These are phyloP conservation scores for Brenthis hecate DNA, from an alignment of 2,888 invertebrate genomes.

Conservation along the genomic window DNA sequence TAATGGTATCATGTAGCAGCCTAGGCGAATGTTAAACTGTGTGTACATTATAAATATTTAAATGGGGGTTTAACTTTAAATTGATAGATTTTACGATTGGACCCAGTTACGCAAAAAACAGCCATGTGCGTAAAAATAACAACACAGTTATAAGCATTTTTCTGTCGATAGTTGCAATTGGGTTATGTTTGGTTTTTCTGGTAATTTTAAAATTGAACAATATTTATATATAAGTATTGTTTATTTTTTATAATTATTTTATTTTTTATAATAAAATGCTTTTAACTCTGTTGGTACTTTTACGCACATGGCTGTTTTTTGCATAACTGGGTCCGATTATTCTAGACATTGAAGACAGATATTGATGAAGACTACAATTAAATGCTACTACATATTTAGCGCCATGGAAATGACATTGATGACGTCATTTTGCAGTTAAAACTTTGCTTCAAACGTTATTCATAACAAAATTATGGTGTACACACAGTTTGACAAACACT, in stretches of 20 bases:
- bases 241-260: too few relatives aligned
- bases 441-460: not conserved
- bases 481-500: conserved; percentile 33
- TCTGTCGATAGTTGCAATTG: too few relatives aligned
- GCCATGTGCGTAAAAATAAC: too few relatives aligned
- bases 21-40: conserved; percentile 11
- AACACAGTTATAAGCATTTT: too few relatives aligned
- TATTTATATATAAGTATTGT: too few relatives aligned
- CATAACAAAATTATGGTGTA: conserved; percentile 14
- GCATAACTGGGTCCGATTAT: too few relatives aligned
- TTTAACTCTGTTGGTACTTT: too few relatives aligned
- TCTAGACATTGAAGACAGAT: not conserved
- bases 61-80: conserved; percentile 8
- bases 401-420: not conserved
- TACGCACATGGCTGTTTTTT: too few relatives aligned
- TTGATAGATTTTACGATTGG: not conserved
- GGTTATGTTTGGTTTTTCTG: too few relatives aligned
- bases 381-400: not conserved
- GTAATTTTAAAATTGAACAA: too few relatives aligned
- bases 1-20: conserved; percentile 12
- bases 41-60: not conserved
- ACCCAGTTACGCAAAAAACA: too few relatives aligned
- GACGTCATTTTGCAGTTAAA: conserved; percentile 11
- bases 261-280: too few relatives aligned
- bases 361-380: not conserved